A percentile compares a stretch with the other conserved stretches of the same genome.
These are phyloP conservation scores for Amphiura filiformis DNA, from an alignment of 35 echinoderm and acorn worm genomes.

Conservation along the genomic window DNA sequence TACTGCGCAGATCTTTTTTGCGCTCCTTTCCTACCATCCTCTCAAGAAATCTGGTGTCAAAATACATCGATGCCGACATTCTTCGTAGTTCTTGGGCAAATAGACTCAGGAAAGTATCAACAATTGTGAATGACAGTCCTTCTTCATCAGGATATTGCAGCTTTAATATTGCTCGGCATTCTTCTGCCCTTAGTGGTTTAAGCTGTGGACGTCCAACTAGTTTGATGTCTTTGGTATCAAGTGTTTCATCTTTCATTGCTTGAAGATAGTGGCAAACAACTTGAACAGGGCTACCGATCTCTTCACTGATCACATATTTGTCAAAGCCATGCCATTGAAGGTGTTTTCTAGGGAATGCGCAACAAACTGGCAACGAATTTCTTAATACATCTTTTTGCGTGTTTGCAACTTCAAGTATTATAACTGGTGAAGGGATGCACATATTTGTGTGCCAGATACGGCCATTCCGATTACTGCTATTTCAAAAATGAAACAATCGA, in stretches of 20 bases:
- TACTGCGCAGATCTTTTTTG: not conserved
- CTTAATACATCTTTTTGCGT: not conserved
- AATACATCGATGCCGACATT: slow-evolving; percentile 37
- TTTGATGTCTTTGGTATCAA: slow-evolving; percentile 21
- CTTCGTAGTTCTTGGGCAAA: slow-evolving; percentile 21
- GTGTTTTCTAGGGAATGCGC: slow-evolving; percentile 4
- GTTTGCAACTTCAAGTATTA: slow-evolving; percentile 36
- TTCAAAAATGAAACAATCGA: slow-evolving; percentile 40
- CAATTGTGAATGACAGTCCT: slow-evolving; percentile 1
- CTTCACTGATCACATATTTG: slow-evolving; percentile 17
- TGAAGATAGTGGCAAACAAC: slow-evolving; percentile 40
- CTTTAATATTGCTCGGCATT: slow-evolving; percentile 8
- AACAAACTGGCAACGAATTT: slow-evolving; percentile 18
- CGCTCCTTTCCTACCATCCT: slow-evolving; percentile 13
- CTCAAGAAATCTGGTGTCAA: not conserved
- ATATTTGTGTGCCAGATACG: slow-evolving; percentile 23
- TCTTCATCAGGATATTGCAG: not conserved
- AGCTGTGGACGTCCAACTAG: not conserved
- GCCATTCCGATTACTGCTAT: slow-evolving; percentile 25
- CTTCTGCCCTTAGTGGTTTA: not conserved
- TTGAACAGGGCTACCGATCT: slow-evolving; percentile 27
- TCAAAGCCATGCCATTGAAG: slow-evolving; percentile 15
- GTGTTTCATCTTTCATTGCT: slow-evolving; percentile 8
- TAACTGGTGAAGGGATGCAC: not conserved
- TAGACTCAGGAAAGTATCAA: slow-evolving; percentile 21